Evolutionary conservation across 2,113 vertebrate genomes (phyloP), one percentile per base, ranked within the genome.

Genomic region (Tringa solitaria): DNA sequence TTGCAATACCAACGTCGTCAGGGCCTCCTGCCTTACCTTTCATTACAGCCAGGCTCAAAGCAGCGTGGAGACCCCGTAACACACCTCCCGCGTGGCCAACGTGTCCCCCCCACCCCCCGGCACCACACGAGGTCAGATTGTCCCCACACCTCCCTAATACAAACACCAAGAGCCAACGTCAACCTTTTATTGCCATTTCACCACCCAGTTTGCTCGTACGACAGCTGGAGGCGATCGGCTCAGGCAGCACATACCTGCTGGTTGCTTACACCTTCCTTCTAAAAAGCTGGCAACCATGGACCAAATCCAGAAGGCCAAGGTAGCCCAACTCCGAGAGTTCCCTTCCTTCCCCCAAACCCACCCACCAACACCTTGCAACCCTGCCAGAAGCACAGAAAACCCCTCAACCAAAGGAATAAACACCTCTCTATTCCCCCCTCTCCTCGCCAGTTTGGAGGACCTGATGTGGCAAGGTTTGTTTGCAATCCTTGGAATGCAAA

Each of bases 401-500:
- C 51, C 27, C 84, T 32, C 87, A 79, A 65, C 69, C 80, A 21
- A 89, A 94, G 64, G n/a, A 75, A 82, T n/a, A 69, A 84, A 69
- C 35, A 16, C 4, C 27, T 50, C 48, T 35, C 10, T 2, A 43
- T 63, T 64, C 86, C 76, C 77, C 91, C 89, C 57, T 91, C 60
- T 56, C 74, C 92, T 67, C 11, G 64, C 89, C 84, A 45, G 15
- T 39, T 28, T 91, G 80, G 88, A 95, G 51, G 54, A 73, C 88
- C 86, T 76, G 83, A 89, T 77, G 91, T 91, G 83, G 83, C 86
- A 74, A 91, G 86, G 89, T 82, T 87, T 89, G 74, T 91, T 67
- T 96, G 86, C 84, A 57, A 77, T 54, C 74, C 30, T 56, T 45
- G 83, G 93, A 92, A 96, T 79, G 76, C 80, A 95, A 89, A 92